Evolutionary conservation across 2,113 vertebrate genomes (phyloP).

Genomic region (Clarias batrachus): DNA sequence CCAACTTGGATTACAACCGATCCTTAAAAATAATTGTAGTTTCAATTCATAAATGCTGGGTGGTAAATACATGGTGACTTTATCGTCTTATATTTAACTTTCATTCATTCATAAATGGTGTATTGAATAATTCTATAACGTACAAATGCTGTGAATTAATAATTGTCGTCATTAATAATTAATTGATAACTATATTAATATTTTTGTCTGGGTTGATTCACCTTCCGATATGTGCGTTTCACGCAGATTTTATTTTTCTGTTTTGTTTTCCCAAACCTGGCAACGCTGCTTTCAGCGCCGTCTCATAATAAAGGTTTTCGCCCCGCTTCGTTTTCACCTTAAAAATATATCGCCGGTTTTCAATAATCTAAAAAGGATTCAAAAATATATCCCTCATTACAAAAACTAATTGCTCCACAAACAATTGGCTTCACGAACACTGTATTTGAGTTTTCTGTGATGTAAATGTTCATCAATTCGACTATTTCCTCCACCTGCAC

Average conservation of each 20-base stretch:
- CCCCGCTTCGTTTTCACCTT: no score
- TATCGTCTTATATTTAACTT: not conserved
- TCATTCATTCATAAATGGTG: not conserved
- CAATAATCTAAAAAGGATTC: no score
- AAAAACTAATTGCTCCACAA: not conserved
- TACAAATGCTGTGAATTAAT: not conserved
- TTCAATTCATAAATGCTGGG: not conserved
- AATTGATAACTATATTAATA: not conserved
- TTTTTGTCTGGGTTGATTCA: not conserved
- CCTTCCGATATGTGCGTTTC: not conserved
- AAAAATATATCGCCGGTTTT: no score
- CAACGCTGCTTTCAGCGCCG: not conserved
- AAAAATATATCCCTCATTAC: not conserved
- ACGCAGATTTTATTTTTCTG: not conserved
- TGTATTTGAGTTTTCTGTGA: not conserved
- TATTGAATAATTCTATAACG: not conserved
- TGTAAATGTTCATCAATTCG: conserved; percentile 60
- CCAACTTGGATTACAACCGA: not conserved
- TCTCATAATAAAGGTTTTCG: not conserved
- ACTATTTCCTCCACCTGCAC: conserved; percentile 58
- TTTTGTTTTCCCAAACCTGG: not conserved
- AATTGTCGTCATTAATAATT: not conserved
- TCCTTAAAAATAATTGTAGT: not conserved
- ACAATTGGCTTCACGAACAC: not conserved
- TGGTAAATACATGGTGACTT: not conserved